These are phyloP conservation scores for Drosophila lutescens DNA, from an alignment of 2,888 invertebrate genomes.

Conservation along the genomic window DNA sequence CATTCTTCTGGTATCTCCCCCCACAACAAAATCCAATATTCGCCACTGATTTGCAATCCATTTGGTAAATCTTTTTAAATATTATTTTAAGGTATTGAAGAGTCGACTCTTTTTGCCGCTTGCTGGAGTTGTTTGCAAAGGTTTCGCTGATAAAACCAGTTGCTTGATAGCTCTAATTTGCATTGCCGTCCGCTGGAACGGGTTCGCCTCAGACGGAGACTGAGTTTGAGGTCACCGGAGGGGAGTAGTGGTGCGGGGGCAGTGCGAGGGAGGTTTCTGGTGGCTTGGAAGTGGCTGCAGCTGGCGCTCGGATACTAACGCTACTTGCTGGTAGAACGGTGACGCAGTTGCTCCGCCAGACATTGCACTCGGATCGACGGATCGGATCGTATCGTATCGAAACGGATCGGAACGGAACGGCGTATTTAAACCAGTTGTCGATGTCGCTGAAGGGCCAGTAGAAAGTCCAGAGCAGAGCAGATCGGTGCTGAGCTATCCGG, in stretches of 20 bases:
- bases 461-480: constrained; percentile 69
- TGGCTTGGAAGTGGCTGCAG: constrained; percentile 16
- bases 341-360: constrained; percentile 49
- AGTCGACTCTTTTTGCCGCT: background rate
- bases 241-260: constrained; percentile 5
- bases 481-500: constrained; percentile 35
- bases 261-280: constrained; percentile 5
- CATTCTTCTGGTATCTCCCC: too few species aligned
- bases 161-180: constrained; percentile 72
- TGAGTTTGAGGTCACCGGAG: constrained; percentile 29
- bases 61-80: too few species aligned
- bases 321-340: constrained; percentile 50
- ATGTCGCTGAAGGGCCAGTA: constrained; percentile 72
- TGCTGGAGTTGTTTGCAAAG: constrained; percentile 43
- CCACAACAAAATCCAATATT: too few species aligned
- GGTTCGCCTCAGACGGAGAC: constrained; percentile 52
- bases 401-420: constrained; percentile 1
- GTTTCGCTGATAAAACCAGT: constrained; percentile 63
- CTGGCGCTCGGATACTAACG: constrained; percentile 9
- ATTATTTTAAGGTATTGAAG: background rate
- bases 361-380: constrained; percentile 24
- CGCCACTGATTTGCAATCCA: too few species aligned
- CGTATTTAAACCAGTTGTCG: constrained; percentile 77
- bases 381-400: background rate
- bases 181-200: constrained; percentile 64